Conservation (phyloP, 1,140 invertebrate species). For the Epicauta chinensis region DNA sequence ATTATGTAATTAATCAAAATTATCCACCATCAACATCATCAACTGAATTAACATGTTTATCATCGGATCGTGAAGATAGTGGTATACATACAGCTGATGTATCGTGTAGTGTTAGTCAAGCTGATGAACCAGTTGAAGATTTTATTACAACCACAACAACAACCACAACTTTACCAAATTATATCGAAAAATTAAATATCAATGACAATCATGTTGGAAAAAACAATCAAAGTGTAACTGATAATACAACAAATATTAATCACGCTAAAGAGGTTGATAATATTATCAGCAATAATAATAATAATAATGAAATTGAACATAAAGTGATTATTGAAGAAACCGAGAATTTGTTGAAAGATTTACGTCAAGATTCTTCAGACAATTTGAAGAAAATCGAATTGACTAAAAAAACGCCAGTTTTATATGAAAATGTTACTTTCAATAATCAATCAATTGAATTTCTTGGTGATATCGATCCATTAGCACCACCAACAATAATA, state of each 20-base stretch:
- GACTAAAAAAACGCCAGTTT: conserved; percentile 12
- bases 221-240: conserved; percentile 15
- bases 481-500: conserved; percentile 53
- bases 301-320: background rate
- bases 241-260: background rate
- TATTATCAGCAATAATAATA: background rate
- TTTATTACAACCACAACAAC: conserved; percentile 19
- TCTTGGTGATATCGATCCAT: conserved; percentile 29
- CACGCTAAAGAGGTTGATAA: background rate
- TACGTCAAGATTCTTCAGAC: conserved; percentile 8
- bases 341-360: conserved; percentile 6
- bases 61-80: conserved; percentile 72
- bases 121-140: conserved; percentile 56
- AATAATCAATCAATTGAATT: conserved; percentile 22
- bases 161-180: conserved; percentile 24
- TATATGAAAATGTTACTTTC: conserved; percentile 29
- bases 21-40: conserved; percentile 51
- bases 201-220: conserved; percentile 18
- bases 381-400: too few relatives aligned
- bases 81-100: conserved; percentile 76
- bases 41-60: conserved; percentile 46
- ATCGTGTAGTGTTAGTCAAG: conserved; percentile 67
- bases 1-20: conserved; percentile 29
- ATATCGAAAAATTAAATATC: conserved; percentile 33
- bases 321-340: conserved; percentile 9